Percentiles rank a stretch among this genome's conserved stretches.
These are phyloP conservation scores for Drosophila novamexicana DNA, from an alignment of 1,140 invertebrate genomes.

Conservation along the genomic window DNA sequence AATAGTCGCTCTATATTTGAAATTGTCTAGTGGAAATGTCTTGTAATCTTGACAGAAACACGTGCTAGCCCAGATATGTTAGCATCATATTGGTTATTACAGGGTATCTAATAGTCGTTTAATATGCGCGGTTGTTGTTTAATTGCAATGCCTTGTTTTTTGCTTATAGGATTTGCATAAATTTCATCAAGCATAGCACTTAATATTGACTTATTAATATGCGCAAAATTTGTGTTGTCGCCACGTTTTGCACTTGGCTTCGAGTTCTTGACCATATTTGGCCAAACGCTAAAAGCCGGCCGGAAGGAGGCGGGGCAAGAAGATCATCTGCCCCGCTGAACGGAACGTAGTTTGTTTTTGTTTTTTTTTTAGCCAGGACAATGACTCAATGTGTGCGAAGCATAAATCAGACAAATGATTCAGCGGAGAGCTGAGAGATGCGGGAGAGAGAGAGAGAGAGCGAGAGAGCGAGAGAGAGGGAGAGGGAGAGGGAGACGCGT, in stretches of 20 bases:
- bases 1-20: not conserved
- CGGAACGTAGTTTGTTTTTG: conserved; percentile 9
- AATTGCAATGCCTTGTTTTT: conserved; percentile 8
- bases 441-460: no score
- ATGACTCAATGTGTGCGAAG: conserved; percentile 50
- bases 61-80: not conserved
- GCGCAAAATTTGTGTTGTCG: conserved; percentile 38
- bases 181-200: conserved; percentile 32
- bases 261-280: conserved; percentile 58
- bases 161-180: conserved; percentile 36
- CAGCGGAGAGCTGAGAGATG: not conserved
- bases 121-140: not conserved
- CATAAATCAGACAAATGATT: conserved; percentile 47
- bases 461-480: no score
- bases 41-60: not conserved
- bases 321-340: conserved; percentile 26
- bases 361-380: conserved; percentile 53
- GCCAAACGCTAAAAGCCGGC: conserved; percentile 33
- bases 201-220: conserved; percentile 66
- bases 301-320: conserved; percentile 3
- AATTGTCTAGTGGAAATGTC: not conserved
- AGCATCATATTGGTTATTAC: not conserved
- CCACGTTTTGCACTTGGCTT: conserved; percentile 42
- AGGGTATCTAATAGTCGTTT: conserved; percentile 7
- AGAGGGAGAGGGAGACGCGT: not conserved